phyloP scores from a whole-genome alignment of 1,140 invertebrate genomes.

The Pseudobourletiella spinata region DNA sequence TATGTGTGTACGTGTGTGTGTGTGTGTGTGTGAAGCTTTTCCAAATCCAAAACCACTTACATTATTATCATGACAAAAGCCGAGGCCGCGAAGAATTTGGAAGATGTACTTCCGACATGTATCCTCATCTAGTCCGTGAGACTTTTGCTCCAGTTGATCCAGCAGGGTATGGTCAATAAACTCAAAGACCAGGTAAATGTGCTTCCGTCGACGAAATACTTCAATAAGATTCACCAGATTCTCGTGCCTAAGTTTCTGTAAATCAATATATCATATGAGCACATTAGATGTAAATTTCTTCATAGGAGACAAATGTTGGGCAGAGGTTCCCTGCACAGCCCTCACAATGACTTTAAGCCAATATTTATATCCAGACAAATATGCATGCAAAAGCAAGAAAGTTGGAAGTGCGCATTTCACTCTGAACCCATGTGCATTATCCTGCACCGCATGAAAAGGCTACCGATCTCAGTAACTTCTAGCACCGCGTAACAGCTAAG shows the following conservation, averaged over 20 bases:
- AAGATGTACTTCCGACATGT: conserved; percentile 63
- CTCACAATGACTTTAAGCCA: no score
- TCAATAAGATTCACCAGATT: conserved; percentile 82
- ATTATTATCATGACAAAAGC: conserved; percentile 75
- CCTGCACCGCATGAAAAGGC: no score
- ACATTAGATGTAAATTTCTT: no score
- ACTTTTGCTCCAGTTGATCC: conserved; percentile 65
- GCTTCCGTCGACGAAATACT: conserved; percentile 69
- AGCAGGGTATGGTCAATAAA: conserved; percentile 77
- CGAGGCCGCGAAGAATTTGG: conserved; percentile 72
- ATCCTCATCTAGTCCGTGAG: conserved; percentile 60
- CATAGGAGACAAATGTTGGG: no score
- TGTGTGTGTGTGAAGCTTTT: neutral
- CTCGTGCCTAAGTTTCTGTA: conserved; percentile 73
- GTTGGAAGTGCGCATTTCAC: no score
- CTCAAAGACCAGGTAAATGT: conserved; percentile 81
- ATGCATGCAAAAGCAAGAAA: no score
- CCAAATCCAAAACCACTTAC: conserved; percentile 47
- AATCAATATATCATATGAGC: conserved; percentile 37
- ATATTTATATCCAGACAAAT: no score
- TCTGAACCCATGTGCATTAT: no score
- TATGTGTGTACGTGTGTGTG: neutral
- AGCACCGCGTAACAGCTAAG: no score
- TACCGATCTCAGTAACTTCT: no score
- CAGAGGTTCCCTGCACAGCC: no score